These are phyloP conservation scores for Zaprionus ghesquierei DNA, from an alignment of 1,140 invertebrate genomes.

Conservation along the genomic window DNA sequence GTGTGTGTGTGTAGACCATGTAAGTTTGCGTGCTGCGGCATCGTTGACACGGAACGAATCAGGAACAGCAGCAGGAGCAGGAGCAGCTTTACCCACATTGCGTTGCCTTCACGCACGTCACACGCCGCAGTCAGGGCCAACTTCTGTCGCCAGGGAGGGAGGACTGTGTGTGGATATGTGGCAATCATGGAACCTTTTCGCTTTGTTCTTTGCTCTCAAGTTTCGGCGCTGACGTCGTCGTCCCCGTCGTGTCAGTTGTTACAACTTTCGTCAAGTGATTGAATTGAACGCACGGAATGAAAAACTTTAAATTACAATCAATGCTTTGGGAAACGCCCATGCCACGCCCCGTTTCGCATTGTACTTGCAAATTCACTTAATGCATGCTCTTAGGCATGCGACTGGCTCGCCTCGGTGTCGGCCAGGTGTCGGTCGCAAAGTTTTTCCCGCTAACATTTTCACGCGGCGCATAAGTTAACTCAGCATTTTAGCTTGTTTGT, in stretches of 20 bases:
- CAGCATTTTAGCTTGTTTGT: slow-evolving; percentile 28
- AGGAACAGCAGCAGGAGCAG: not conserved
- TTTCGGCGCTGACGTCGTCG: slow-evolving; percentile 27
- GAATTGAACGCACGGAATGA: slow-evolving; percentile 54
- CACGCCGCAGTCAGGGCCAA: not conserved
- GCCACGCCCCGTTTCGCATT: not conserved
- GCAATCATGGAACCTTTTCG: slow-evolving; percentile 40
- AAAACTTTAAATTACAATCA: slow-evolving; percentile 70
- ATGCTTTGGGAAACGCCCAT: slow-evolving; percentile 7
- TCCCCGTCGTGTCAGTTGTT: slow-evolving; percentile 21
- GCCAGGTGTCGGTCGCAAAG: not conserved
- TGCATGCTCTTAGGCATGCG: slow-evolving; percentile 22
- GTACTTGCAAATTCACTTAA: slow-evolving; percentile 59
- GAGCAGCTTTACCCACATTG: slow-evolving; percentile 11
- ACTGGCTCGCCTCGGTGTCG: slow-evolving; percentile 5
- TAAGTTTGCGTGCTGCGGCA: slow-evolving; percentile 56
- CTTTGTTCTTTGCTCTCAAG: slow-evolving; percentile 49
- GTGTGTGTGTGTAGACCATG: slow-evolving; percentile 9
- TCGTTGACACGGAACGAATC: slow-evolving; percentile 38
- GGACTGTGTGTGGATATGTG: not conserved
- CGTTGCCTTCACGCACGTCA: slow-evolving; percentile 16
- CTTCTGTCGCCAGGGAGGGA: not conserved
- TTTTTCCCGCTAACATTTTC: slow-evolving; percentile 31
- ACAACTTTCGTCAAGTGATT: slow-evolving; percentile 51
- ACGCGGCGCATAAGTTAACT: slow-evolving; percentile 30